A percentile compares a stretch with the other conserved stretches of the same genome.
phyloP scores from a whole-genome alignment of 2,797 vertebrate genomes.

The Spondyliosoma cantharus region DNA sequence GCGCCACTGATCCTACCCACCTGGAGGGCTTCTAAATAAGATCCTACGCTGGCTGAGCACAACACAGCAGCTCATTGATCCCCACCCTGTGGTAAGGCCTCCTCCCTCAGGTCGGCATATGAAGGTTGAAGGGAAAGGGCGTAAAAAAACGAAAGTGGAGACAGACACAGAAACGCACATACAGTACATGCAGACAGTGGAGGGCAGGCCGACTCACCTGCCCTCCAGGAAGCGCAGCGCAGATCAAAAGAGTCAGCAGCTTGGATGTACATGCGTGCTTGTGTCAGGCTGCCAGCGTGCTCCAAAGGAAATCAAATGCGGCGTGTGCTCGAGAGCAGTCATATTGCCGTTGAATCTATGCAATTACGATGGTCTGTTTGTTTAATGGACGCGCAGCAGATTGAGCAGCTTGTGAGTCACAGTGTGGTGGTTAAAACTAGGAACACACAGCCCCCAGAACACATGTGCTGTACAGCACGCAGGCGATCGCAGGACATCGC shows the following conservation, averaged over 20 bases:
- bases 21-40: conserved; percentile 80
- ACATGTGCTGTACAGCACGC: conserved; percentile 37
- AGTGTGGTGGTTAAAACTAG: conserved; percentile 32
- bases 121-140: conserved; percentile 71
- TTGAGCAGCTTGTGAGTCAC: conserved; percentile 52
- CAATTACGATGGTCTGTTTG: conserved; percentile 58
- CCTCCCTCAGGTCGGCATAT: conserved; percentile 71
- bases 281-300: conserved; percentile 19
- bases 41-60: conserved; percentile 75
- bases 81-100: conserved; percentile 63
- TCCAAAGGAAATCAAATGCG: conserved; percentile 54
- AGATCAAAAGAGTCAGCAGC: conserved; percentile 57
- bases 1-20: conserved; percentile 77
- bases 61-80: conserved; percentile 80
- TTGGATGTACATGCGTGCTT: conserved; percentile 31
- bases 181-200: conserved; percentile 17
- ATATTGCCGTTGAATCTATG: conserved; percentile 39
- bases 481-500: conserved; percentile 12
- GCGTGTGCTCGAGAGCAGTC: conserved; percentile 45
- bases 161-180: conserved; percentile 43
- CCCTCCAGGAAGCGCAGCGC: conserved; percentile 46
- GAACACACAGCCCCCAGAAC: conserved; percentile 47
- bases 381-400: conserved; percentile 59
- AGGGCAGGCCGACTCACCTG: conserved; percentile 55
- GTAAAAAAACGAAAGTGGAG: conserved; percentile 36